A percentile compares a stretch with the other conserved stretches of the same genome.
These are phyloP conservation scores for Allobates femoralis DNA, from an alignment of 2,797 vertebrate genomes.

Conservation along the genomic window DNA sequence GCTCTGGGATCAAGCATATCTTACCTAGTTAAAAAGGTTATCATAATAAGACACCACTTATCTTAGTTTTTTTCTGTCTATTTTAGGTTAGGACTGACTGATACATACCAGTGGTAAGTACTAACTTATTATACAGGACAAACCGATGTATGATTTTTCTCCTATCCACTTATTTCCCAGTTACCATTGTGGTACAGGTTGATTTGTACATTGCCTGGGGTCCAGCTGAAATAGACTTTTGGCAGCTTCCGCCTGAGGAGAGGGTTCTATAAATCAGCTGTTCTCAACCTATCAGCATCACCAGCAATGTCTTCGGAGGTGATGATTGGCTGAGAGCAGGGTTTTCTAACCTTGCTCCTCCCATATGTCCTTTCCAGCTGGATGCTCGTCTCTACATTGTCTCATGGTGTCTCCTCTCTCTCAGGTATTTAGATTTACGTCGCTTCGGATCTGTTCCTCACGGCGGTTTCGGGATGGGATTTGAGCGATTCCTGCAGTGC, in stretches of 20 bases:
- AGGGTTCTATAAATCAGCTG: not conserved
- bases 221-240: not conserved
- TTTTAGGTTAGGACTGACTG: conserved; percentile 81
- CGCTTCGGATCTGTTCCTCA: conserved; percentile 92
- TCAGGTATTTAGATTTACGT: conserved; percentile 95
- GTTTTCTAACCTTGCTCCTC: not conserved
- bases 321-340: not conserved
- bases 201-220: not conserved
- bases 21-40: not conserved
- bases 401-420: conserved; percentile 37
- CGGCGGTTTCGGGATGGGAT: conserved; percentile 96
- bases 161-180: not conserved
- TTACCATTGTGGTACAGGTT: not conserved
- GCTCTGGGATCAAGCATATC: too few relatives aligned
- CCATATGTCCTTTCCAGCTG: not conserved
- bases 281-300: not conserved
- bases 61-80: conserved; percentile 56
- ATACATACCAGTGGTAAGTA: conserved; percentile 90
- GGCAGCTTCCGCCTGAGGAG: not conserved
- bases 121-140: not conserved
- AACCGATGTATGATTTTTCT: not conserved
- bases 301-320: not conserved
- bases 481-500: conserved; percentile 94
- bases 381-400: not conserved
- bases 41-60: too few relatives aligned